phyloP scores from a whole-genome alignment of 2,888 invertebrate genomes.

The Nematopogon swammerdamellus region DNA sequence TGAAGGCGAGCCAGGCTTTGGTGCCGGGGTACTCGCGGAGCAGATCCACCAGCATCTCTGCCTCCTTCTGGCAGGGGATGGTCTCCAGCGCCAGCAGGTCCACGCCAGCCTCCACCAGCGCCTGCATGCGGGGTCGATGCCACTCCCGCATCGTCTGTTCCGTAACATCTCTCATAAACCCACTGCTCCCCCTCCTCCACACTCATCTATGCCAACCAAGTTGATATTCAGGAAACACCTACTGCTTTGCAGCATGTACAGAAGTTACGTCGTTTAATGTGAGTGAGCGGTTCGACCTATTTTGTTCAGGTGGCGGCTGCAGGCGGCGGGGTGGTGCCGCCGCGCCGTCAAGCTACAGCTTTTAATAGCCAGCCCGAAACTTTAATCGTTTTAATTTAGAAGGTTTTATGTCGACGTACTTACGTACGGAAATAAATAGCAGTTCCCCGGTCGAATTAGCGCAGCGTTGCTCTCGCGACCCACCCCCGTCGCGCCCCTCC shows the following conservation, averaged over 20 bases:
- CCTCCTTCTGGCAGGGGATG: slow-evolving; percentile 85
- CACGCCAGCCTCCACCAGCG: slow-evolving; percentile 75
- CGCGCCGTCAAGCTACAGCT: not conserved
- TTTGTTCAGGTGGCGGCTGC: not conserved
- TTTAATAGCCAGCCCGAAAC: not conserved
- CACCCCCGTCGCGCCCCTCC: too few relatives aligned
- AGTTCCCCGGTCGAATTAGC: not conserved
- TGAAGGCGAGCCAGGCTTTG: slow-evolving; percentile 86
- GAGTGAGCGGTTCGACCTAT: not conserved
- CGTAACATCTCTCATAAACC: not conserved
- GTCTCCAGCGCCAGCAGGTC: slow-evolving; percentile 90
- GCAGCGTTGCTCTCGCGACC: not conserved
- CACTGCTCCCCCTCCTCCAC: not conserved
- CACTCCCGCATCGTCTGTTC: slow-evolving; percentile 68
- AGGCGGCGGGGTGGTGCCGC: too few relatives aligned
- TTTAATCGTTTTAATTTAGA: not conserved
- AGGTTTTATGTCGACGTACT: not conserved
- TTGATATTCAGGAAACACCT: too few relatives aligned
- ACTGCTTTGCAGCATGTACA: too few relatives aligned
- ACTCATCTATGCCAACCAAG: too few relatives aligned
- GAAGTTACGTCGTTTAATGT: too few relatives aligned
- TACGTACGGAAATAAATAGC: not conserved
- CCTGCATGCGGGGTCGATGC: slow-evolving; percentile 80
- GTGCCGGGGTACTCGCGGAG: slow-evolving; percentile 73
- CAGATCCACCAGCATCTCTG: slow-evolving; percentile 75